These are phyloP conservation scores for Calcarius lapponicus DNA, from an alignment of 2,797 vertebrate genomes.

Conservation along the genomic window DNA sequence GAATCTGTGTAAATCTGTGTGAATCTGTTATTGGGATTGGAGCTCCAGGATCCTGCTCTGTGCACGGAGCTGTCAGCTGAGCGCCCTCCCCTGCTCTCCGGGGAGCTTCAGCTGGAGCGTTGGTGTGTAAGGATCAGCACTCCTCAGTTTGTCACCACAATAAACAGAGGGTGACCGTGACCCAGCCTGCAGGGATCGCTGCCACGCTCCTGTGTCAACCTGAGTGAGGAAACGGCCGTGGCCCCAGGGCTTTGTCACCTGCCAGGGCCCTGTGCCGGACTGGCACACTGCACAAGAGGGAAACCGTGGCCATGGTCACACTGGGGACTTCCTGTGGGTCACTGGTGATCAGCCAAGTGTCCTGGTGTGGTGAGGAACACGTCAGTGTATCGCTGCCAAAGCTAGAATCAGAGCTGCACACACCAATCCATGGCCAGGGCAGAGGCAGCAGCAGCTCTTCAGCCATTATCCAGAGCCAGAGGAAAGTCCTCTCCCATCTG, in stretches of 20 bases:
- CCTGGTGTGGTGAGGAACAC: rapidly evolving
- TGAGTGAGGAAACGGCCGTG: rapidly evolving
- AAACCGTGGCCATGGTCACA: rapidly evolving
- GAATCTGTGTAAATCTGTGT: too few species aligned
- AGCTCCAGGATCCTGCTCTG: neutral
- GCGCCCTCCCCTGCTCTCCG: neutral
- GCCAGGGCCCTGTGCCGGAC: neutral
- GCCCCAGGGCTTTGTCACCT: neutral
- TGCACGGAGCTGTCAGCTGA: neutral
- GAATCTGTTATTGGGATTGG: neutral
- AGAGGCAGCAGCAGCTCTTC: neutral
- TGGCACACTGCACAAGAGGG: neutral
- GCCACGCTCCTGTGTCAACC: neutral
- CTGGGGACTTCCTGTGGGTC: neutral
- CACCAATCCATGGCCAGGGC: neutral
- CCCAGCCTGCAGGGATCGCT: neutral
- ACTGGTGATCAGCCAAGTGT: neutral
- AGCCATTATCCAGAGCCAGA: neutral
- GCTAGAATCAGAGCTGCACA: rapidly evolving
- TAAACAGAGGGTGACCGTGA: neutral
- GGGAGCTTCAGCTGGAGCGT: neutral
- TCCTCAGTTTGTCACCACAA: neutral
- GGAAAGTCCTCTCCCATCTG: neutral
- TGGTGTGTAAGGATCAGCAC: neutral
- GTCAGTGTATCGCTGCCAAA: rapidly evolving